Evolutionary conservation across 2,797 vertebrate genomes (phyloP).

Genomic region (Pteronotus mesoamericanus): DNA sequence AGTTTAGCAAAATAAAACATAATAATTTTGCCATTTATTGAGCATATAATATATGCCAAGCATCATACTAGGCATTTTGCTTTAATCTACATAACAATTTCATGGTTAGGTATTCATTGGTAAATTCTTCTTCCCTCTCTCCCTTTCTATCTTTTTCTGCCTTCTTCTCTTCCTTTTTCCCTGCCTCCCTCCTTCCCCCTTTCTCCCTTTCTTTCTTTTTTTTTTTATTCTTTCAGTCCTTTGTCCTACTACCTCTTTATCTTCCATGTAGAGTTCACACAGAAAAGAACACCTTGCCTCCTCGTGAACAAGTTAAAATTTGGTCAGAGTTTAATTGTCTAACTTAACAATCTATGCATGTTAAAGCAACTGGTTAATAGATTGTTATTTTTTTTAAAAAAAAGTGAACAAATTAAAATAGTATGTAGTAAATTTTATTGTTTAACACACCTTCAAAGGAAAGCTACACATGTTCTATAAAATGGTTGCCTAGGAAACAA

Average conservation of each 20-base stretch:
- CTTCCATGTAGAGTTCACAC: not conserved
- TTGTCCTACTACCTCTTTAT: not conserved
- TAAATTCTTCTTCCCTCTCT: not conserved
- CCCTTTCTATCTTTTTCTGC: not conserved
- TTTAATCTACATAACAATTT: not conserved
- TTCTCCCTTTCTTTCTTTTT: not conserved
- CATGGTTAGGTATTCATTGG: not conserved
- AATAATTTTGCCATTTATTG: not conserved
- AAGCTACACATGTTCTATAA: constrained; percentile 48
- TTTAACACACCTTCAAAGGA: constrained; percentile 50
- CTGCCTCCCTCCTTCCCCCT: not conserved
- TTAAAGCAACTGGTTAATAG: constrained; percentile 4
- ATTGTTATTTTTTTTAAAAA: constrained; percentile 54
- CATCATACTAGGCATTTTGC: not conserved
- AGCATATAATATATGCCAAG: not conserved
- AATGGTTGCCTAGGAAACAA: constrained; percentile 80
- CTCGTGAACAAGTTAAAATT: not conserved
- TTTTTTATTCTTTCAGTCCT: not conserved
- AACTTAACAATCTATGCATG: constrained; percentile 56
- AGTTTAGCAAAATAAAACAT: not conserved
- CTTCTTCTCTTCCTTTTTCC: not conserved
- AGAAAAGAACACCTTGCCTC: not conserved
- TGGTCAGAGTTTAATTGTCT: not conserved
- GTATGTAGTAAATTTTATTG: constrained; percentile 73
- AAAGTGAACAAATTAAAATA: constrained; percentile 51